phyloP scores from a whole-genome alignment of 2,113 vertebrate species.

The Sigmodon hispidus region DNA sequence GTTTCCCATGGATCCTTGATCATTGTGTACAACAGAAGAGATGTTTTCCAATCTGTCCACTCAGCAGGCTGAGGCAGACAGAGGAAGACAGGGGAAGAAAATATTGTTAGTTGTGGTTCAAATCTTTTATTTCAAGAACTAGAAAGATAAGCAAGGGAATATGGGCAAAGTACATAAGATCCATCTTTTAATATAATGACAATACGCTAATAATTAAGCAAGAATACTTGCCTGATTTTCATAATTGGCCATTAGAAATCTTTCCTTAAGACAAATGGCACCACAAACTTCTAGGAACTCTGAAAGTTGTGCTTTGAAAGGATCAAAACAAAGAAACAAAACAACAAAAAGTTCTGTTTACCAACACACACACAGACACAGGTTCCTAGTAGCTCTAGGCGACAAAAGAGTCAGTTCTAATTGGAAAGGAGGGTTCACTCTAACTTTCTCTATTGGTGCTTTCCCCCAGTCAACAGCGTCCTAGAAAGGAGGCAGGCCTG shows the following conservation, averaged over 20 bases:
- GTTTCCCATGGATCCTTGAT: neutral
- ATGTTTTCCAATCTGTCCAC: neutral
- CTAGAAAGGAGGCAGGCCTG: neutral
- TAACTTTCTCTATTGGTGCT: neutral
- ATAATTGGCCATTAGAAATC: neutral
- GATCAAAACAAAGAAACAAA: neutral
- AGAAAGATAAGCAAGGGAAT: neutral
- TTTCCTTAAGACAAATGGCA: neutral
- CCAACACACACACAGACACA: too few species aligned
- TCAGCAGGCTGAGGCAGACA: neutral
- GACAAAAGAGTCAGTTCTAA: neutral
- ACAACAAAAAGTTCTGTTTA: neutral
- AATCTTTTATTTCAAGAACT: neutral
- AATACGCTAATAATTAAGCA: neutral
- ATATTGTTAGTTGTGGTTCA: neutral
- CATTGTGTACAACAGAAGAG: neutral
- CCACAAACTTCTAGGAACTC: neutral
- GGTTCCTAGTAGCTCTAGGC: neutral
- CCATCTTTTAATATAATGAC: neutral
- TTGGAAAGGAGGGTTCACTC: neutral
- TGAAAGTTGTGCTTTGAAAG: neutral
- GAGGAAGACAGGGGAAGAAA: neutral
- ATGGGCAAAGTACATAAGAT: neutral
- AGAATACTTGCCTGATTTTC: neutral
- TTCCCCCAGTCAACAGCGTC: accelerated